phyloP scores from a whole-genome alignment of 2,113 vertebrate genomes.

The Chitala chitala region DNA sequence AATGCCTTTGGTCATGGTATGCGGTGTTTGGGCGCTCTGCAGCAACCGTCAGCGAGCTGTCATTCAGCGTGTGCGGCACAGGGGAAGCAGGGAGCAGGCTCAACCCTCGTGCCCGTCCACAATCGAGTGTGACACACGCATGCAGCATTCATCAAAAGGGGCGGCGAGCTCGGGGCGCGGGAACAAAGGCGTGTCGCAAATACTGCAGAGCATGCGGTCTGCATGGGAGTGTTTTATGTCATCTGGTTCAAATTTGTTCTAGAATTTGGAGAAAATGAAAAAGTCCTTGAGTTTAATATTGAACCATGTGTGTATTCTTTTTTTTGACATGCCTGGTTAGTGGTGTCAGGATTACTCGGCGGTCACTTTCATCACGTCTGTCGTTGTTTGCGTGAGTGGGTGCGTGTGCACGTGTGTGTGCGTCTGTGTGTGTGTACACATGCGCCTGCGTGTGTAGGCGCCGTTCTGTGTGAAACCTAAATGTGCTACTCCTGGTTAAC shows the following conservation, averaged over 20 bases:
- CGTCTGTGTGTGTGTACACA: slow-evolving; percentile 12
- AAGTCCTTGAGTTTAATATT: not conserved
- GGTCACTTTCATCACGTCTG: not conserved
- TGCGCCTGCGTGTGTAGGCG: not conserved
- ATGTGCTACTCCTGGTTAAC: too few relatives aligned
- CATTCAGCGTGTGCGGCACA: not conserved
- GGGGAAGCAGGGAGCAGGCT: slow-evolving; percentile 26
- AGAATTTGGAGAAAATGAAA: slow-evolving; percentile 3
- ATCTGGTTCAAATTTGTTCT: slow-evolving; percentile 14
- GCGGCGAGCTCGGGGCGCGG: not conserved
- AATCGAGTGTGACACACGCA: not conserved
- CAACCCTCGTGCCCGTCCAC: not conserved
- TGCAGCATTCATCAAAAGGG: not conserved
- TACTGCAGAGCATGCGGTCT: not conserved
- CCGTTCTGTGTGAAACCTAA: not conserved
- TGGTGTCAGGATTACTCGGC: not conserved
- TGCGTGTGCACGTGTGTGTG: slow-evolving; percentile 18
- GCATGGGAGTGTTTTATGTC: not conserved
- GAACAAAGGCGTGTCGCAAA: not conserved
- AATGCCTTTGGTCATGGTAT: not conserved
- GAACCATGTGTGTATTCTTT: not conserved
- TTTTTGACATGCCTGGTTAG: not conserved
- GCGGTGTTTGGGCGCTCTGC: not conserved
- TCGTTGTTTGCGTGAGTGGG: not conserved
- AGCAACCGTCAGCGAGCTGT: slow-evolving; percentile 18